phyloP scores from a whole-genome alignment of 92 coral and sea anemone genomes.

The Meandrina meandrites region DNA sequence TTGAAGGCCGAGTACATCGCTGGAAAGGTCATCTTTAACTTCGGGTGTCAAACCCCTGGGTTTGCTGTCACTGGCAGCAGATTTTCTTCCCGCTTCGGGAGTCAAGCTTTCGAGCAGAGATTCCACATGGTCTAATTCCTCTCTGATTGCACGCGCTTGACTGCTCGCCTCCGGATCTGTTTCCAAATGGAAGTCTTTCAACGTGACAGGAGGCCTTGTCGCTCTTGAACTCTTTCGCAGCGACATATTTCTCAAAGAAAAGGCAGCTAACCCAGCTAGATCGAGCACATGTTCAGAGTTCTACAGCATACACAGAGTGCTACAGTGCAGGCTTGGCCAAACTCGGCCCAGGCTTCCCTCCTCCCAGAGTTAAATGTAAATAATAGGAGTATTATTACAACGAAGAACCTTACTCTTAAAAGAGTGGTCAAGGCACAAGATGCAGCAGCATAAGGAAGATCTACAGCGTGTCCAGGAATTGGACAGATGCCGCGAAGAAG shows the following conservation, averaged over 20 bases:
- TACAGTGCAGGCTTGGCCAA: no score
- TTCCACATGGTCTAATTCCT: conserved; percentile 31
- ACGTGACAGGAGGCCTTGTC: background rate
- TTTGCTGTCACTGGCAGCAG: conserved; percentile 1
- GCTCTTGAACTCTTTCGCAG: background rate
- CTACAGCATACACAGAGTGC: no score
- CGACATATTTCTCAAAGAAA: no score
- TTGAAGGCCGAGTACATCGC: no score
- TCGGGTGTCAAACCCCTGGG: background rate
- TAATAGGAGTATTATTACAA: no score
- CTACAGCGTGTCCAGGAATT: conserved; percentile 85
- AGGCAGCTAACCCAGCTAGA: no score
- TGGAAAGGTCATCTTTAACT: background rate
- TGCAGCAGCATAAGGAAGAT: conserved; percentile 92
- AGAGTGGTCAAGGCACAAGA: conserved; percentile 95
- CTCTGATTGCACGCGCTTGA: conserved; percentile 3
- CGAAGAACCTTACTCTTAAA: conserved; percentile 79
- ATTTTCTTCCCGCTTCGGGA: conserved; percentile 12
- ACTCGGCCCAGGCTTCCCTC: no score
- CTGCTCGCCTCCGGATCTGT: background rate
- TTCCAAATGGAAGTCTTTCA: conserved; percentile 14
- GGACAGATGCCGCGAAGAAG: conserved; percentile 84
- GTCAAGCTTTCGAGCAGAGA: conserved; percentile 35
- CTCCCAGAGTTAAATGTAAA: no score
- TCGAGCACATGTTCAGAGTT: no score